Base-by-base conservation (phyloP, 2,888 invertebrate genomes). In the Drosophila stalkeri region DNA sequence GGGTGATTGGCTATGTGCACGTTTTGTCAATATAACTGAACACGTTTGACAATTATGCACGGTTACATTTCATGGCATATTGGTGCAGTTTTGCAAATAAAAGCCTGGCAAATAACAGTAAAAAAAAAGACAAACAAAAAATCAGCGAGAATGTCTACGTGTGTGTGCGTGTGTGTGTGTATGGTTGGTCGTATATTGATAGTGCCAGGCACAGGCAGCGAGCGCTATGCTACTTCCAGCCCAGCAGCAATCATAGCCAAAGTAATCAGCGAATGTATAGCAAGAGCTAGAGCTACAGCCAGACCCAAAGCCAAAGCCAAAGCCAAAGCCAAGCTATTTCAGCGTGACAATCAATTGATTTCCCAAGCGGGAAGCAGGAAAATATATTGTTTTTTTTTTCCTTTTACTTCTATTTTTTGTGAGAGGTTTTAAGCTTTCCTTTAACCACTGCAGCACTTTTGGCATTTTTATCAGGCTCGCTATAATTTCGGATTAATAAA, bases 31-130 rank as follows among this genome's bases (percentile, higher is more conserved):
- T 83, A 86, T 80, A 74, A 68, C 79, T 72, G 82, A 85, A 89
- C 86, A 86, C 88, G 86, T 88, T 90, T 86, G 89, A 90, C 86
- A 86, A 86, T 86, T 90, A 86, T 88, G 83, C 89, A 86, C 80
- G 89, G 76, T 76, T 86, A 83, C 83, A 88, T 88, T 82, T 86
- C 77, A 80, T 78, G 81, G 80, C 81, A 82, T 86, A 86, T 90
- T 90, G 86, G 67, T 67, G 86, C 75, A 83, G 64, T 82, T 77
- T 69, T 20, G 69, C 84, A 89, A 86, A 82, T 72, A 86, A 77
- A 66, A 74, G 49, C 49, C 51, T n/a, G 37, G 27, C 63, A 47
- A 43, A 59, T 33, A 61, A 46, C 54, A 74, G 56, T 33, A 51
- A 18, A 37, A 65, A n/a, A n/a, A 39, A 23, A 39, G 12, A 5